These are phyloP conservation scores for Melanerpes formicivorus DNA, from an alignment of 2,113 vertebrate genomes.

Conservation along the genomic window DNA sequence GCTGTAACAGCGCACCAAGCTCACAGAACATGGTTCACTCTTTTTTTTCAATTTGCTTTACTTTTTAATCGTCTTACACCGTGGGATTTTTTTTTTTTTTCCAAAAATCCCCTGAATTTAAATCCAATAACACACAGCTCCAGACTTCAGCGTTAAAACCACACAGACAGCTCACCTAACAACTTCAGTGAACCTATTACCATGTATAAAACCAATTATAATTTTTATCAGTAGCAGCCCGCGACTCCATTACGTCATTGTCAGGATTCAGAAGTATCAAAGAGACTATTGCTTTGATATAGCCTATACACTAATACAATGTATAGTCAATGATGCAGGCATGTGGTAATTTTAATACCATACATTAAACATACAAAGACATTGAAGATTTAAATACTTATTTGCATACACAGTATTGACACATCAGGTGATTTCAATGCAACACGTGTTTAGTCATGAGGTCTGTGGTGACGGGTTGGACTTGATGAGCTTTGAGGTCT, in stretches of 20 bases:
- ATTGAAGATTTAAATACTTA: background rate
- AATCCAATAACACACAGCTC: constrained; percentile 19
- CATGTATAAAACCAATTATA: background rate
- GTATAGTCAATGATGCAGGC: background rate
- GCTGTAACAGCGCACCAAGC: background rate
- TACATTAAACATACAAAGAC: background rate
- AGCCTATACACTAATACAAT: background rate
- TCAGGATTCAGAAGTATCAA: background rate
- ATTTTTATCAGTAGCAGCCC: background rate
- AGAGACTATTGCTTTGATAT: background rate
- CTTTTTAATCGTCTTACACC: constrained; percentile 59
- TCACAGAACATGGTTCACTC: background rate
- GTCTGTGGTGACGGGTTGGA: too few species aligned
- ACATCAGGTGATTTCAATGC: background rate
- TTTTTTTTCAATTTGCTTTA: constrained; percentile 47
- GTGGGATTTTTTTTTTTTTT: background rate
- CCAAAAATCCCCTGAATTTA: constrained; percentile 25
- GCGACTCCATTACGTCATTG: background rate
- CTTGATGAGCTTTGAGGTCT: too few species aligned
- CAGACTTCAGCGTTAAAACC: background rate
- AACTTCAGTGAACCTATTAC: background rate
- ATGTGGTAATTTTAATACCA: background rate
- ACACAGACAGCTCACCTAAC: constrained; percentile 2
- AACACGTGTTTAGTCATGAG: background rate
- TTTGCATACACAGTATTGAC: background rate